These are phyloP conservation scores for Caenorhabditis doughertyi DNA, from an alignment of 2,888 invertebrate genomes.

Conservation along the genomic window DNA sequence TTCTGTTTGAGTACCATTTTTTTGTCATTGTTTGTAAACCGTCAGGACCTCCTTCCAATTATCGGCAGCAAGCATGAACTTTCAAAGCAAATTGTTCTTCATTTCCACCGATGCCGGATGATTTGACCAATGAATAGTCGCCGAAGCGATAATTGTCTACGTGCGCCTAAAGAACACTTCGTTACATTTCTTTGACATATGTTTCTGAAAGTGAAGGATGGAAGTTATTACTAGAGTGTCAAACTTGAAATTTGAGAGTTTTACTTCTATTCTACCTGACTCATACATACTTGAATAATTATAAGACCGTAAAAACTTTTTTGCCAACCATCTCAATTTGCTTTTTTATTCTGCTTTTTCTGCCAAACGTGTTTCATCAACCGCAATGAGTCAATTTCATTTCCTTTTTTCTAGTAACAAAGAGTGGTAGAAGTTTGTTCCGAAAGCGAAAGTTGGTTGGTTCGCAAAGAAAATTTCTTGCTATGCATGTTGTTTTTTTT, in stretches of 20 bases:
- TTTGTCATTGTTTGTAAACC: slow-evolving; percentile 3
- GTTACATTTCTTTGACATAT: slow-evolving; percentile 27
- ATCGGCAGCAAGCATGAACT: slow-evolving; percentile 80
- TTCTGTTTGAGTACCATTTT: neutral
- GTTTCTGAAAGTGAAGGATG: slow-evolving; percentile 29
- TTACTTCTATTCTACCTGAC: slow-evolving; percentile 1
- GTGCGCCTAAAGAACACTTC: slow-evolving; percentile 69
- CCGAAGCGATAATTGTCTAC: slow-evolving; percentile 79
- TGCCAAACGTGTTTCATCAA: slow-evolving; percentile 50
- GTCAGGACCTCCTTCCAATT: slow-evolving; percentile 43
- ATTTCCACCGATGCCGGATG: slow-evolving; percentile 73
- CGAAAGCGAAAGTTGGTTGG: slow-evolving; percentile 40
- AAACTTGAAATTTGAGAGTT: slow-evolving; percentile 41
- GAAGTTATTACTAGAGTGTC: no score
- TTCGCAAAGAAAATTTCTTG: slow-evolving; percentile 28
- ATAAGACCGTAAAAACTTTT: slow-evolving; percentile 38
- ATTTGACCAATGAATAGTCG: slow-evolving; percentile 76
- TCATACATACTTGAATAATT: slow-evolving; percentile 19
- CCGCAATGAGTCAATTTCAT: slow-evolving; percentile 54
- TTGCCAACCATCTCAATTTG: slow-evolving; percentile 14
- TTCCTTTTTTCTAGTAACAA: slow-evolving; percentile 40
- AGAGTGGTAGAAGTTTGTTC: slow-evolving; percentile 35
- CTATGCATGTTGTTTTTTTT: slow-evolving; percentile 44
- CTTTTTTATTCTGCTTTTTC: no score
- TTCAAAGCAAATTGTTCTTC: slow-evolving; percentile 78